Base-by-base conservation (phyloP, 2,113 vertebrate genomes). In the Myotis yumanensis region DNA sequence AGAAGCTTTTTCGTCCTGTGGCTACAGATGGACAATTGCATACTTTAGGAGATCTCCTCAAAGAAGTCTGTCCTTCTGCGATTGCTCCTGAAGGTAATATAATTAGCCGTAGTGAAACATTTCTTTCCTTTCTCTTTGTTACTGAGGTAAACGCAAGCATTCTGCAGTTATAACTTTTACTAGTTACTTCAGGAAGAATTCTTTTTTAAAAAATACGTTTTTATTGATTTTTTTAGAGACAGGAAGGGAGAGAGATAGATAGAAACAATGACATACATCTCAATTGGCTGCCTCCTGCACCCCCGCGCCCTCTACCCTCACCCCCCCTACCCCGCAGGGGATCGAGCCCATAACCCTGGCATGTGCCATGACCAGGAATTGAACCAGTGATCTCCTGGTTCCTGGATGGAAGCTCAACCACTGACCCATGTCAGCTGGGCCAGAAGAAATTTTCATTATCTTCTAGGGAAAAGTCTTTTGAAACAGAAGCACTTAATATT, bases 1-100 rank as follows among this genome's bases (percentile, higher is more conserved):
- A 99, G 98, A 99, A 99, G 96, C 98, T 99, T 32, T 99, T 99
- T 98, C 99, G 99, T 59, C 99, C 99, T 12, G 69, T 99, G 97
- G 98, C 99, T 86, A 89, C 98, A 82, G 99, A 99, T 96, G 99
- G 99, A 91, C 98, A 98, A 20, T 54, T 98, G 32, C 98, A 99
- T 96, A 99, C 99, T 2, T 98, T 99, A 46, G 99, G 99, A 52
- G 99, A 99, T 97, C 98, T 99, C 88, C 98, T 99, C 89, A 99
- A 98, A 97, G 99, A 99, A 97, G 98, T 98, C 97, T 99, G 98
- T 97, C 99, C 99, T 68, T 97, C 98, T 95, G 99, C 99, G 86
- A 6, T 99, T 86, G n/a, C 97, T 75, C 93, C 97, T 73, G 99
- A 99, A 94, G 99, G 99, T 99, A 99, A 86, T 89, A 51, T 59